Evolutionary conservation across 2,888 invertebrate genomes (phyloP), one percentile per base, ranked within the genome.

Genomic region (Chymomyza fuscimana): DNA sequence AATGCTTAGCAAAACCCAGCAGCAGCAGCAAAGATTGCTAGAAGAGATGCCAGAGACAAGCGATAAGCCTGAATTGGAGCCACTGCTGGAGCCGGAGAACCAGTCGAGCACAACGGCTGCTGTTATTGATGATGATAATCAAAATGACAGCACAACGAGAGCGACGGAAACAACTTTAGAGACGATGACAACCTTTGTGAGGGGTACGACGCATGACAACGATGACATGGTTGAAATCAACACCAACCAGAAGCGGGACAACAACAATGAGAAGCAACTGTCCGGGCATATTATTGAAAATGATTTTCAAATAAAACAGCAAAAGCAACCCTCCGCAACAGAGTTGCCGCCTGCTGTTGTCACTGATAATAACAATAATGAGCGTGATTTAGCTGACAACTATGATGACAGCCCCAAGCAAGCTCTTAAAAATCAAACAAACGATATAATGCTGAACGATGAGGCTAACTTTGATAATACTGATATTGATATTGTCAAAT

Each of bases 401-500:
- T 81, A 89, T 81, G 83, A 88, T 80, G 81, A 84, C 74, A 70
- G 62, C 76, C 22, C 62, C 65, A 59, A 73, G 63, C 64, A 58
- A 60, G 59, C 59, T 12, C 63, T 66, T 65, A 79, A 75, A 76
- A 79, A 80, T 80, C 80, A 87, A 72, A 79, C 76, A 25, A 73
- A 75, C 63, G 78, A 89, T 69, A 69, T 90, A 40, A 91, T 91
- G 91, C 82, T 91, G 78, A 91, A 79, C 82, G 91, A 91, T 81
- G 91, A 85, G 52, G 79, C 81, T 10, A 72, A 68, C n/a, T 77
- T 77, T 58, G 73, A 80, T 76, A 78, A 72, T 70, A 89, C 90
- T 62, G 88, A 90, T 70, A 87, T 91, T 71, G 90, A 91, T 85
- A 91, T 91, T 76, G 87, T 91, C 54, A 91, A 91, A 79, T 78